These are phyloP conservation scores for Temnothorax longispinosus DNA, from an alignment of 1,140 invertebrate species.

Conservation along the genomic window DNA sequence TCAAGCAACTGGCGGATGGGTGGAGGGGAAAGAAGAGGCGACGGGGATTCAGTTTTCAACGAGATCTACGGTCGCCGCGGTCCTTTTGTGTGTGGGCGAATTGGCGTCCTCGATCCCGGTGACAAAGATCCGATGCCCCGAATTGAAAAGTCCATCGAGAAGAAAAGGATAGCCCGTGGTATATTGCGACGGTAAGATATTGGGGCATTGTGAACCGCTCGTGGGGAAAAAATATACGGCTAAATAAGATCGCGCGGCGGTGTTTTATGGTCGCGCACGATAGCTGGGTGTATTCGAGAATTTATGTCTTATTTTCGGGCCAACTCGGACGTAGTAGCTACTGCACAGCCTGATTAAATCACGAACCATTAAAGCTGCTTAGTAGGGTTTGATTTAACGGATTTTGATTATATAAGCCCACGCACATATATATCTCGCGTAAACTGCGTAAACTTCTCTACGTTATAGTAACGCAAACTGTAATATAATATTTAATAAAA, in stretches of 20 bases:
- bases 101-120: slow-evolving; percentile 58
- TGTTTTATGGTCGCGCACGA: slow-evolving; percentile 67
- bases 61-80: slow-evolving; percentile 47
- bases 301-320: slow-evolving; percentile 68
- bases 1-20: slow-evolving; percentile 35
- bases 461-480: not conserved
- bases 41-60: slow-evolving; percentile 65
- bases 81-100: slow-evolving; percentile 72
- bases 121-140: slow-evolving; percentile 67
- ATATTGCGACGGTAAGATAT: slow-evolving; percentile 69
- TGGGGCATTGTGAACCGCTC: slow-evolving; percentile 68
- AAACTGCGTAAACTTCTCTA: slow-evolving; percentile 7
- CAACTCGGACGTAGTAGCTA: slow-evolving; percentile 42
- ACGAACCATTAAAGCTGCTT: slow-evolving; percentile 44
- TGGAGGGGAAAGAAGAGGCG: not conserved
- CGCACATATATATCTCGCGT: not conserved
- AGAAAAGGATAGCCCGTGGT: slow-evolving; percentile 63
- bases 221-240: slow-evolving; percentile 74
- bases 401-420: slow-evolving; percentile 15
- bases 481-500: not conserved
- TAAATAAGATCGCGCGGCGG: slow-evolving; percentile 67
- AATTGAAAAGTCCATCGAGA: slow-evolving; percentile 73
- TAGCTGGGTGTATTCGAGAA: slow-evolving; percentile 57
- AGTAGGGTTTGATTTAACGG: slow-evolving; percentile 43
- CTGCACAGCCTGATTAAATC: slow-evolving; percentile 45